Conservation (phyloP, 2,797 vertebrate genomes). For the Pipistrellus pipistrellus region DNA sequence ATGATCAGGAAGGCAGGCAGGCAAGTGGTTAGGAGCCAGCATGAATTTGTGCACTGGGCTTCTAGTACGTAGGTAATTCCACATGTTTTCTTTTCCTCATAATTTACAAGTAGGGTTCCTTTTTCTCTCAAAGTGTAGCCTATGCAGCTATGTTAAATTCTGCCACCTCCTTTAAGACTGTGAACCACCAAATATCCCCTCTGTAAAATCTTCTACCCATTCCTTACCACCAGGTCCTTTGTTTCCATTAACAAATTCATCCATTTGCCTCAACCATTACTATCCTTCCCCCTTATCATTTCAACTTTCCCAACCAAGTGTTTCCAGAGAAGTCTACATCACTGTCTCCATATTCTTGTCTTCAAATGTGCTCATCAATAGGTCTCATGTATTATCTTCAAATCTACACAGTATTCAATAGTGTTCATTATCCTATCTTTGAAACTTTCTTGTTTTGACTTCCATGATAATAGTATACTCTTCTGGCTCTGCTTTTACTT, state of each 20-base stretch:
- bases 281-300: neutral
- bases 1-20: too few species aligned
- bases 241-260: neutral
- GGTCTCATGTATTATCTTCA: neutral
- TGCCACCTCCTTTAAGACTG: neutral
- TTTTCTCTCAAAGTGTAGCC: neutral
- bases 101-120: neutral
- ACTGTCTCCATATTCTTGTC: neutral
- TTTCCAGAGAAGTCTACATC: neutral
- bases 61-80: neutral
- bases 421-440: neutral
- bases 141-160: neutral
- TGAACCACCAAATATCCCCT: neutral
- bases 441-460: constrained; percentile 22
- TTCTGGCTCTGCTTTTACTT: neutral
- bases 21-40: too few species aligned
- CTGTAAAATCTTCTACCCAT: neutral
- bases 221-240: neutral
- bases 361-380: neutral
- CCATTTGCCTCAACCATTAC: neutral
- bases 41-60: too few species aligned
- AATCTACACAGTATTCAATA: neutral
- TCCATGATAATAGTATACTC: neutral
- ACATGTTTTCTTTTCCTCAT: neutral
- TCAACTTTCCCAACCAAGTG: neutral